phyloP scores from a whole-genome alignment of 2,888 invertebrate genomes.

The Pedicia rivosa region DNA sequence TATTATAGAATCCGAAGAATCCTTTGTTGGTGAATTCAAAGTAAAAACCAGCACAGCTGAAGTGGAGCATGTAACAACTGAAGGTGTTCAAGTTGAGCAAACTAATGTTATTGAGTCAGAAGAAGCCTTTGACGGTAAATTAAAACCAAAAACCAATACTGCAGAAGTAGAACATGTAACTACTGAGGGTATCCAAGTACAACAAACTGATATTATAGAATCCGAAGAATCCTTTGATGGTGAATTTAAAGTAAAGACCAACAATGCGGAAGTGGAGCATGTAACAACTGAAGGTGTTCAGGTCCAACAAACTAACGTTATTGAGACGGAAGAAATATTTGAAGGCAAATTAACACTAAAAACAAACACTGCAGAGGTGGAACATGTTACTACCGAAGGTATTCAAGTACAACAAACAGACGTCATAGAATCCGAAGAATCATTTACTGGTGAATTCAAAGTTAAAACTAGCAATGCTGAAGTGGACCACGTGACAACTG shows the following conservation, averaged over 20 bases:
- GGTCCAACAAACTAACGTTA: background rate
- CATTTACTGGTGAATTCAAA: too few species aligned
- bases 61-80: slow-evolving; percentile 10
- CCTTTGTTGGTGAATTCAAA: too few species aligned
- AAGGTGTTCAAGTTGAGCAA: slow-evolving; percentile 1
- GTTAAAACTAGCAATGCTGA: too few species aligned
- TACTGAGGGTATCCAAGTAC: background rate
- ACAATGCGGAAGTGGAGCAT: slow-evolving; percentile 16
- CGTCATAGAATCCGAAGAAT: too few species aligned
- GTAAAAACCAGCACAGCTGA: too few species aligned
- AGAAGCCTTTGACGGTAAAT: slow-evolving; percentile 18
- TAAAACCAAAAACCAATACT: slow-evolving; percentile 17
- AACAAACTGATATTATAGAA: slow-evolving; percentile 7
- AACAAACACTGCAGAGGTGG: too few species aligned
- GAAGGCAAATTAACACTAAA: too few species aligned
- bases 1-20: too few species aligned
- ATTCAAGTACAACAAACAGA: too few species aligned
- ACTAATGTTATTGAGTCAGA: slow-evolving; percentile 11
- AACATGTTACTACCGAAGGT: too few species aligned
- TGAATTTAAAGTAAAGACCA: slow-evolving; percentile 12
- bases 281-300: slow-evolving; percentile 8
- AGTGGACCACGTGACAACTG: too few species aligned
- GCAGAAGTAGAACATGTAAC: slow-evolving; percentile 4
- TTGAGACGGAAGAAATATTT: too few species aligned
- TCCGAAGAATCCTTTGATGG: background rate